Percentiles rank a stretch among this genome's conserved stretches.
phyloP scores from a whole-genome alignment of 2,797 vertebrate species.

The Acridotheres tristis region DNA sequence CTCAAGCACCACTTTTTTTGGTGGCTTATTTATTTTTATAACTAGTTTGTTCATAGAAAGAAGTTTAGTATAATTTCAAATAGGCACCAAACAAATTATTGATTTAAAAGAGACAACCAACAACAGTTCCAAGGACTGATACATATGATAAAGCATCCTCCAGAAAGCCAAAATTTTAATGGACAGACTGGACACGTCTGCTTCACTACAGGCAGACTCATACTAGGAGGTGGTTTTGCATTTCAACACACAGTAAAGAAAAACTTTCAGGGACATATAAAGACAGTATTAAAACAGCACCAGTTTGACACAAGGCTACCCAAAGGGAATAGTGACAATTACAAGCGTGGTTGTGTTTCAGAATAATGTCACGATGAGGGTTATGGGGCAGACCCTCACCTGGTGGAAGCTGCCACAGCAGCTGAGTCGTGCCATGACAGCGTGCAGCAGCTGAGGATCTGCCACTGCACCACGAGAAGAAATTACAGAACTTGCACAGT shows the following conservation, averaged over 20 bases:
- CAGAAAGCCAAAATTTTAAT: background rate
- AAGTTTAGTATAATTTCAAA: background rate
- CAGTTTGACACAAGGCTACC: background rate
- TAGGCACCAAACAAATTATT: background rate
- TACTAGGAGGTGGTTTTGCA: background rate
- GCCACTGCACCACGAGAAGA: background rate
- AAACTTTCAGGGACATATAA: background rate
- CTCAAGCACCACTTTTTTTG: background rate
- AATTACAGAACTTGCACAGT: background rate
- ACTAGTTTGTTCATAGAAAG: background rate
- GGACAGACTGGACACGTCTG: background rate
- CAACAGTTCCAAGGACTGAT: background rate
- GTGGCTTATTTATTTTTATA: background rate
- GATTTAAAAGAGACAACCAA: background rate
- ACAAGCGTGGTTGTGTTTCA: rapidly evolving
- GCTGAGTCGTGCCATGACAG: rapidly evolving
- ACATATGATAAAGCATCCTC: background rate
- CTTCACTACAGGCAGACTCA: background rate
- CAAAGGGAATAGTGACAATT: background rate
- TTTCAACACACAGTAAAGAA: background rate
- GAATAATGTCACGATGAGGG: background rate
- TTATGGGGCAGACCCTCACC: background rate
- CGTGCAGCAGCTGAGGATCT: background rate
- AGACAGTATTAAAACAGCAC: background rate
- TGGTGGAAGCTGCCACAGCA: background rate